Conservation (phyloP, 2,888 invertebrate species). For the Tipula lateralis region DNA sequence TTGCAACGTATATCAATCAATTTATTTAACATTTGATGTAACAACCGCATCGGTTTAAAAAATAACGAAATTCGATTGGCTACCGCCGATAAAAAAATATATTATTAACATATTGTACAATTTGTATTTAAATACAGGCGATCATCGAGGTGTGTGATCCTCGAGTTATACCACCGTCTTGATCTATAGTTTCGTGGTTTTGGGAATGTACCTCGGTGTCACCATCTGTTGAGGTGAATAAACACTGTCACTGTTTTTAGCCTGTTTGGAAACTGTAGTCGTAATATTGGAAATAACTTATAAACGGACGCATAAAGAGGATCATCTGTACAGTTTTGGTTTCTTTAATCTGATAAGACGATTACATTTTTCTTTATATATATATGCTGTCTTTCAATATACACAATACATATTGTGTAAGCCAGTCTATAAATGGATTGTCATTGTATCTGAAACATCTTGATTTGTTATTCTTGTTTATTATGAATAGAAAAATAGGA, state of each 20-base stretch:
- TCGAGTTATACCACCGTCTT: too few relatives aligned
- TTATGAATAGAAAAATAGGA: background rate
- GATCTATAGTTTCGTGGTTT: too few relatives aligned
- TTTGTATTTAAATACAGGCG: background rate
- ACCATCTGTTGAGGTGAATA: too few relatives aligned
- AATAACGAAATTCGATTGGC: background rate
- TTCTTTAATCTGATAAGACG: background rate
- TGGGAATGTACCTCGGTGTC: too few relatives aligned
- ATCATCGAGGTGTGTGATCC: too few relatives aligned
- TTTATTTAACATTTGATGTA: background rate
- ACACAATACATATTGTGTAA: background rate
- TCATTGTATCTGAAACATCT: background rate
- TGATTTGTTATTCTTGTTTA: background rate
- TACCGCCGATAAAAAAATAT: background rate
- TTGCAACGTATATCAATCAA: background rate
- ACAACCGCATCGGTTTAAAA: background rate
- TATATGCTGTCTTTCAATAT: background rate
- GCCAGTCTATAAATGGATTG: background rate
- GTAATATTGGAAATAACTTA: too few relatives aligned
- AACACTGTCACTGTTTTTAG: too few relatives aligned
- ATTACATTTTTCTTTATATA: background rate
- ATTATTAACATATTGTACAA: background rate
- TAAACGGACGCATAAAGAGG: too few relatives aligned
- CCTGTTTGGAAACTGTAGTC: too few relatives aligned
- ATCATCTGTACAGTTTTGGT: background rate